These are phyloP conservation scores for Diachasma alloeum DNA, from an alignment of 1,140 invertebrate genomes.

Conservation along the genomic window DNA sequence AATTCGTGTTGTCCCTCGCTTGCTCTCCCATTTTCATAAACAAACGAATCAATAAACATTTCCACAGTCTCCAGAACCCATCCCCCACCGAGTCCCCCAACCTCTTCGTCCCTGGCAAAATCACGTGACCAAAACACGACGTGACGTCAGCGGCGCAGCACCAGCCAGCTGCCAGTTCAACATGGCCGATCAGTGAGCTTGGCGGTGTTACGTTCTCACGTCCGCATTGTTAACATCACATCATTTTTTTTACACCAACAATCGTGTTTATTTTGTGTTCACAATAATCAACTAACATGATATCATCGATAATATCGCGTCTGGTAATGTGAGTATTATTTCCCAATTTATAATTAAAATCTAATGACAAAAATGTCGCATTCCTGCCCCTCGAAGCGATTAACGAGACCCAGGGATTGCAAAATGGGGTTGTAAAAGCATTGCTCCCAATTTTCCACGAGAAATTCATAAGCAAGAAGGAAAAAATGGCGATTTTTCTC, in stretches of 20 bases:
- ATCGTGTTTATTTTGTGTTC: slow-evolving; percentile 34
- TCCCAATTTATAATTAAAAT: slow-evolving; percentile 3
- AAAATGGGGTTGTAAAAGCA: neutral
- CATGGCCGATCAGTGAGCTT: slow-evolving; percentile 59
- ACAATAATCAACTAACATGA: slow-evolving; percentile 67
- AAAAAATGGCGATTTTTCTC: no score
- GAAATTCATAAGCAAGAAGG: no score
- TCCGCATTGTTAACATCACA: slow-evolving; percentile 38
- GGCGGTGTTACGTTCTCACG: slow-evolving; percentile 49
- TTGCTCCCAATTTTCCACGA: neutral
- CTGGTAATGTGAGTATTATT: slow-evolving; percentile 76
- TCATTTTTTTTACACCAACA: slow-evolving; percentile 42
- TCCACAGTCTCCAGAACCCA: neutral
- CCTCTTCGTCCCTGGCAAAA: slow-evolving; percentile 28
- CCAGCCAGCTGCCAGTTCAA: slow-evolving; percentile 57
- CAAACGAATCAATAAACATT: no score
- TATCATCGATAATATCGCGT: slow-evolving; percentile 77
- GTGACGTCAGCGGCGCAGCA: slow-evolving; percentile 56
- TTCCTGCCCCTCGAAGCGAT: neutral
- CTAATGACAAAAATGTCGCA: neutral
- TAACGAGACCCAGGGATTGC: neutral
- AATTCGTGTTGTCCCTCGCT: no score
- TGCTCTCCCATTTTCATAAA: no score
- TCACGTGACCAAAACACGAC: slow-evolving; percentile 63
- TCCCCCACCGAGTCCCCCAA: neutral